Evolutionary conservation across 2,888 invertebrate genomes (phyloP), one percentile per base, ranked within the genome.

Genomic region (Rhamphomyia laevipes): DNA sequence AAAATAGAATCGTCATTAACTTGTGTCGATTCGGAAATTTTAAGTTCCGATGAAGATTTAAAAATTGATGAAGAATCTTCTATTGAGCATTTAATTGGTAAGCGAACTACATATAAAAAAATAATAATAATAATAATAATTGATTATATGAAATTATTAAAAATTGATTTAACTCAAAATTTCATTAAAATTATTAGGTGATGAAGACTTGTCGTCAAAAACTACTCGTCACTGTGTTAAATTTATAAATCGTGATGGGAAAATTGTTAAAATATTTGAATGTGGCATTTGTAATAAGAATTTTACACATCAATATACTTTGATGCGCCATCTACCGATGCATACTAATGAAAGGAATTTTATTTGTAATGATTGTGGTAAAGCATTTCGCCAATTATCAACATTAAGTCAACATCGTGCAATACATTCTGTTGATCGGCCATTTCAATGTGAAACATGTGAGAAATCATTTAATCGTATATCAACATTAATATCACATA

Each of bases 271-370:
- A 62, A 73, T 83, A 4, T 85, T 82, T 82, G 82, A 84, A 59
- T 85, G 85, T 60, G 81, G 83, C 7, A 80, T 83, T 56, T 85
- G 85, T 66, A 73, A 77, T 18, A 78, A 84, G 48, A 82, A 84
- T 61, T 86, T 86, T 65, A 78, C 81, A 47, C 85, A 85, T 63
- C 84, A 84, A 58, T 85, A 85, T 61, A 84, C 84, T 1, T 63
- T 86, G 57, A 81, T 82, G 79, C 75, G 85, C 5, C 86, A 86
- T 61, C 68, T 86, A 3, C 84, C 85, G 0, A 84, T 83, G 0
- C 85, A 86, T 60, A 84, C 85, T 0, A 83, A 85, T 55, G 84
- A 84, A 63, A 70, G 86, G 49, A 85, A 86, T 68, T 86, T 80
- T 67, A 79, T 81, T 60, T 86, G 86, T 62, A 76, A 75, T 49